phyloP scores from a whole-genome alignment of 2,888 invertebrate genomes.

The Tiphia femorata region DNA sequence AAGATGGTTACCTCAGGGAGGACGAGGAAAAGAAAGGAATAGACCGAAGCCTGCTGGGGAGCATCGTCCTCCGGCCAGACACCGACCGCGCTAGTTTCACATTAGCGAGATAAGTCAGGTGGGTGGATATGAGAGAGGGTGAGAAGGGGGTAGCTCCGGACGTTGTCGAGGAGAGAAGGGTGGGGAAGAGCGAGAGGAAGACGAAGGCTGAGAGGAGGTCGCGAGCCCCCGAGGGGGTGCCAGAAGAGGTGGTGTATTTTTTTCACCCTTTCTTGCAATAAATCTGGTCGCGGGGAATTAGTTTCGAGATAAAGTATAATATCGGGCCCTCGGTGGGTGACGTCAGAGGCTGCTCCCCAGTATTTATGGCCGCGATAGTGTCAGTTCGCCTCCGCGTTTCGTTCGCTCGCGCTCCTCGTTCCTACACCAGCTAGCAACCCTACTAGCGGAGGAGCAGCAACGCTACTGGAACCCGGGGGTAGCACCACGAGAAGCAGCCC shows the following conservation, averaged over 20 bases:
- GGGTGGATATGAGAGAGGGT: conserved; percentile 4
- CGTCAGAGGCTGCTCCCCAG: conserved; percentile 65
- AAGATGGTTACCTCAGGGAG: too few species aligned
- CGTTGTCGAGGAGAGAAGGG: background rate
- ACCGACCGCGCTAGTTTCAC: conserved; percentile 47
- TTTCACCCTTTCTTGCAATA: conserved; percentile 68
- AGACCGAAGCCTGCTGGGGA: conserved; percentile 7
- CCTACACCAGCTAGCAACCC: background rate
- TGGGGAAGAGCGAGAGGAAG: conserved; percentile 17
- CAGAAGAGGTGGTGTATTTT: conserved; percentile 48
- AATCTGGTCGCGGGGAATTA: conserved; percentile 69
- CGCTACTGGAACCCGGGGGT: too few species aligned
- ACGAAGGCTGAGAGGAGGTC: background rate
- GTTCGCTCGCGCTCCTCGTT: conserved; percentile 32
- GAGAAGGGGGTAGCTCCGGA: conserved; percentile 9
- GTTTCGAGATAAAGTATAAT: conserved; percentile 70
- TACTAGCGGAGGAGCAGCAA: conserved; percentile 10
- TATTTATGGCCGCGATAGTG: conserved; percentile 68
- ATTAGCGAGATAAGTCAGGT: conserved; percentile 63
- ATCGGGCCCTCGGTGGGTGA: conserved; percentile 67
- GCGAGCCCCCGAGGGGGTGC: conserved; percentile 14
- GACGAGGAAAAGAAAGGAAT: too few species aligned
- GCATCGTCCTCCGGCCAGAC: conserved; percentile 26
- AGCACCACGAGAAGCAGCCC: conserved; percentile 21
- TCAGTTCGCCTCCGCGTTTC: conserved; percentile 66